These are phyloP conservation scores for Taxidea taxus DNA, from an alignment of 2,113 vertebrate genomes.

Conservation along the genomic window DNA sequence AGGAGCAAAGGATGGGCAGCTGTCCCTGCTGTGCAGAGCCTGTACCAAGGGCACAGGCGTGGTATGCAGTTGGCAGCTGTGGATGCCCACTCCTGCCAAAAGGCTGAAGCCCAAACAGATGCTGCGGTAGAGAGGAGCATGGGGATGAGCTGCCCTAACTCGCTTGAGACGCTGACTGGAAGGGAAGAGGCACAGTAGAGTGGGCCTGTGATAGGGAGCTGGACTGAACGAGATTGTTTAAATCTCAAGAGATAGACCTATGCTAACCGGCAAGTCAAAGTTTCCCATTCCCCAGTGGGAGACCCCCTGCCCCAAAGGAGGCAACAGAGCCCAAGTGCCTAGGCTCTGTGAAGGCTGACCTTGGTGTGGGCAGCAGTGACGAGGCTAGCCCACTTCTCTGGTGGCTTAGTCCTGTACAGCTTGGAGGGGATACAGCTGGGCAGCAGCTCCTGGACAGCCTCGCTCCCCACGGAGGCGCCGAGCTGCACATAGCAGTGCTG, in stretches of 20 bases:
- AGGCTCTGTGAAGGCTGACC: conserved; percentile 81
- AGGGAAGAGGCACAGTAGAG: background rate
- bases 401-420: conserved; percentile 88
- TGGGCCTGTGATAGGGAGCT: background rate
- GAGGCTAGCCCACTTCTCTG: conserved; percentile 90
- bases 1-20: background rate
- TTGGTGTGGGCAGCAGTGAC: conserved; percentile 85
- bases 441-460: conserved; percentile 85
- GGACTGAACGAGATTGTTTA: background rate
- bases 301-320: background rate
- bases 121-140: background rate
- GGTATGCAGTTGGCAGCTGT: background rate
- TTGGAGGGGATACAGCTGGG: conserved; percentile 87
- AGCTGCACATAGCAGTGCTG: conserved; percentile 91
- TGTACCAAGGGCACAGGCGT: background rate
- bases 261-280: background rate
- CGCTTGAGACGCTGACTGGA: background rate
- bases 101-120: background rate
- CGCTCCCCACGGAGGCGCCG: conserved; percentile 78
- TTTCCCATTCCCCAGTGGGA: background rate
- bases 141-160: background rate
- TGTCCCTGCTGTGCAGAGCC: background rate
- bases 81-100: background rate
- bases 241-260: background rate
- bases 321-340: background rate